Percentiles rank a stretch among this genome's conserved stretches.
Conservation (phyloP, 2,888 invertebrate genomes). For the Cerastoderma edule region DNA sequence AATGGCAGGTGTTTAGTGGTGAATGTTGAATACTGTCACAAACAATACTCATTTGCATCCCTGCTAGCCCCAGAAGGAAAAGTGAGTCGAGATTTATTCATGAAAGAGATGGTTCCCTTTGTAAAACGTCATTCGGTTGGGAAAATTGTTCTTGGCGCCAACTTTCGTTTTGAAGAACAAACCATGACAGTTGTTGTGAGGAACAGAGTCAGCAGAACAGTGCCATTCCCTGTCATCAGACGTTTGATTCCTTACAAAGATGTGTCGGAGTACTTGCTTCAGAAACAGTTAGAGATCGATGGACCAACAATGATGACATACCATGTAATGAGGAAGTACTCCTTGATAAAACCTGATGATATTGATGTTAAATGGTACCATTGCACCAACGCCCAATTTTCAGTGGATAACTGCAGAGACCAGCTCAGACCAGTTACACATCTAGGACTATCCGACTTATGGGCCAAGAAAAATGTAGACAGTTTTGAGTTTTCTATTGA, state of each 20-base stretch:
- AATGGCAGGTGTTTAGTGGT: slow-evolving; percentile 27
- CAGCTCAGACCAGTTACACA: slow-evolving; percentile 12
- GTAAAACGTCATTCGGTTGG: slow-evolving; percentile 9
- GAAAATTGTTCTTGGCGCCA: slow-evolving; percentile 9
- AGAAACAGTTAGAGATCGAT: slow-evolving; percentile 8
- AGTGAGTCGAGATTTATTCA: slow-evolving; percentile 15
- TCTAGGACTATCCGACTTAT: slow-evolving; percentile 15
- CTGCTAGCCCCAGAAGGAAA: slow-evolving; percentile 24
- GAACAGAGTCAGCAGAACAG: slow-evolving; percentile 19
- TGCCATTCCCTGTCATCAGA: slow-evolving; percentile 11
- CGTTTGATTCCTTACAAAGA: slow-evolving; percentile 17
- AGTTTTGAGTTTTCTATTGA: slow-evolving; percentile 20
- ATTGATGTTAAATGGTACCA: slow-evolving; percentile 15
- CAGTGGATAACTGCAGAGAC: slow-evolving; percentile 6
- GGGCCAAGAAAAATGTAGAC: slow-evolving; percentile 7
- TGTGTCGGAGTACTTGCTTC: slow-evolving; percentile 21
- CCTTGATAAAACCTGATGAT: not conserved
- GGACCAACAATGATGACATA: not conserved
- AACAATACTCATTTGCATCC: slow-evolving; percentile 12
- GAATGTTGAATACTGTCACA: not conserved
- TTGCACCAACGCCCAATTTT: slow-evolving; percentile 4
- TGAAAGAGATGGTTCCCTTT: slow-evolving; percentile 22
- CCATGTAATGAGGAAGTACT: not conserved
- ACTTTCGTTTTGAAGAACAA: slow-evolving; percentile 11
- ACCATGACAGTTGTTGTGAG: slow-evolving; percentile 25